phyloP scores from a whole-genome alignment of 2,113 vertebrate species.

The Empidonax traillii region DNA sequence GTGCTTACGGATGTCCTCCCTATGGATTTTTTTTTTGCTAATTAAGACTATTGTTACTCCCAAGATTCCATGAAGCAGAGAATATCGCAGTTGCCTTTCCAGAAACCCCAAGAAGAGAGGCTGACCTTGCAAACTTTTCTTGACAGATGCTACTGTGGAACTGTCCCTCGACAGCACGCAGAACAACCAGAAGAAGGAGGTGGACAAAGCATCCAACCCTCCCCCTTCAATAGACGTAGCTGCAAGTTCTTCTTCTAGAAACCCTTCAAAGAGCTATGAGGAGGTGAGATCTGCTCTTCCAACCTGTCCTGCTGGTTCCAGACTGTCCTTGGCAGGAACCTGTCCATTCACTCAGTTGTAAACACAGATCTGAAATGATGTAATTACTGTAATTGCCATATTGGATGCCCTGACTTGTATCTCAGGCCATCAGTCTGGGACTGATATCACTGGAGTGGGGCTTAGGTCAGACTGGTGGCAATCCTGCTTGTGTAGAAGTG shows the following conservation, averaged over 20 bases:
- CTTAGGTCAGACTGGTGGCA: background rate
- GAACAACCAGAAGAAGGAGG: slow-evolving; percentile 80
- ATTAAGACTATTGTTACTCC: background rate
- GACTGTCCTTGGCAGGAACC: background rate
- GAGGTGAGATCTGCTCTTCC: slow-evolving; percentile 78
- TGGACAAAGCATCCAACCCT: slow-evolving; percentile 65
- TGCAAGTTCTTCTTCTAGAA: slow-evolving; percentile 69
- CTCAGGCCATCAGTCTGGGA: background rate
- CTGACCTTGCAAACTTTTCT: slow-evolving; percentile 43
- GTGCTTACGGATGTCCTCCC: background rate
- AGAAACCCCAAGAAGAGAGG: background rate
- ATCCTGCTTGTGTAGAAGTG: fast-evolving
- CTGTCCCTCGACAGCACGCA: slow-evolving; percentile 87
- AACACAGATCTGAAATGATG: background rate
- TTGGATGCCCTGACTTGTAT: background rate
- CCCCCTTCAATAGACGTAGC: slow-evolving; percentile 69
- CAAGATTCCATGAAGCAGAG: background rate
- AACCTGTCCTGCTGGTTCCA: background rate
- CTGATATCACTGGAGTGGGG: background rate
- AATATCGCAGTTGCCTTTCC: background rate
- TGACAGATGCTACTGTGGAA: slow-evolving; percentile 92
- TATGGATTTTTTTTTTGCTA: background rate
- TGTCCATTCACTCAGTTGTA: background rate
- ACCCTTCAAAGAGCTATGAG: slow-evolving; percentile 77
- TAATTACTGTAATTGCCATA: background rate